These are phyloP conservation scores for Menidia beryllina DNA, from an alignment of 2,113 vertebrate species.

Conservation along the genomic window DNA sequence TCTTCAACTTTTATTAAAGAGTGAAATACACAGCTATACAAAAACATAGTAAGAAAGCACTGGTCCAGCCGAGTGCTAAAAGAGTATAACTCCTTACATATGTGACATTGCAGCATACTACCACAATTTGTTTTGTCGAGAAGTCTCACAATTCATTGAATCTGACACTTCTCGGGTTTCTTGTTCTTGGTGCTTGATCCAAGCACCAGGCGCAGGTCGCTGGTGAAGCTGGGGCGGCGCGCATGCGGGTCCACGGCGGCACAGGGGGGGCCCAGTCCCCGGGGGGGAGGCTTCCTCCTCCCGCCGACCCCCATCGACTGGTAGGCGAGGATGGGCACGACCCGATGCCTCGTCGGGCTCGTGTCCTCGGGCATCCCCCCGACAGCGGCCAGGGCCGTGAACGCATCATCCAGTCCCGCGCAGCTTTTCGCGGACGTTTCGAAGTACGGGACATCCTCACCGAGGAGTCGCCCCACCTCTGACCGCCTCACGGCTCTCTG, in stretches of 20 bases:
- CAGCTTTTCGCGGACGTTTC: constrained; percentile 79
- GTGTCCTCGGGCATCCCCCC: constrained; percentile 79
- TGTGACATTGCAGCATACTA: constrained; percentile 78
- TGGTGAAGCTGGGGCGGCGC: constrained; percentile 81
- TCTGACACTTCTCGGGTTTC: constrained; percentile 82
- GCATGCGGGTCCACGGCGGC: constrained; percentile 77
- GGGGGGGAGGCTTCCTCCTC: constrained; percentile 42
- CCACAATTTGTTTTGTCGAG: constrained; percentile 74
- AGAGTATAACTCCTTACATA: constrained; percentile 81
- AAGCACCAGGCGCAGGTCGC: constrained; percentile 79
- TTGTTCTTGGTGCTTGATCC: constrained; percentile 74
- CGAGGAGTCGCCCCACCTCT: constrained; percentile 55
- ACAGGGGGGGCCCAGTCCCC: constrained; percentile 56
- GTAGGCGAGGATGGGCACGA: constrained; percentile 74
- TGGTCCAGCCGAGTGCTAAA: constrained; percentile 77
- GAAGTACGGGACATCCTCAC: constrained; percentile 63
- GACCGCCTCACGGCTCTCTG: constrained; percentile 46
- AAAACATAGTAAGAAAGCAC: constrained; percentile 49
- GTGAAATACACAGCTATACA: constrained; percentile 13
- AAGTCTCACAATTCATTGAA: constrained; percentile 80
- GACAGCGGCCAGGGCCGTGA: constrained; percentile 67
- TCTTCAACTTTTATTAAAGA: constrained; percentile 30
- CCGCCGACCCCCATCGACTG: constrained; percentile 64
- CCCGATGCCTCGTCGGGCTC: constrained; percentile 71
- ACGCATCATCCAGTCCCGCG: constrained; percentile 73